These are phyloP conservation scores for Neogobius melanostomus DNA, from an alignment of 2,113 vertebrate genomes.

Conservation along the genomic window DNA sequence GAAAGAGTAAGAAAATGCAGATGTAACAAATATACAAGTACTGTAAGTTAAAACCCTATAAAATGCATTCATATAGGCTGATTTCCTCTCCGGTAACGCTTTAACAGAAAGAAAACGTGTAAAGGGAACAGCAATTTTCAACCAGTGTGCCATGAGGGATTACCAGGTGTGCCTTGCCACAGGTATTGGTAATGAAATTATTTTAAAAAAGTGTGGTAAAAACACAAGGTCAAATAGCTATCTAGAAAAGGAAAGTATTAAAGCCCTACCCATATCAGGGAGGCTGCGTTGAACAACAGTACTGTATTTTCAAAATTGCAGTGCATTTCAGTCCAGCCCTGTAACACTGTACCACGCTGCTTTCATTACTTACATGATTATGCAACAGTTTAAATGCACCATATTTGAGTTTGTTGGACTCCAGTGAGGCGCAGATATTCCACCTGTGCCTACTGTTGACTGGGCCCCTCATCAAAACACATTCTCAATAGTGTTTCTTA, in stretches of 20 bases:
- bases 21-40: conserved; percentile 22
- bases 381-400: conserved; percentile 12
- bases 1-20: conserved; percentile 23
- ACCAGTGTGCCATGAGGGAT: too few species aligned
- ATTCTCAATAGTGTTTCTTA: not conserved
- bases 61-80: not conserved
- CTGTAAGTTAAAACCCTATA: not conserved
- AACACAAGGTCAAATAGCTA: too few species aligned
- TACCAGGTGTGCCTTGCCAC: too few species aligned
- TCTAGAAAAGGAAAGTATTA: too few species aligned
- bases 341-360: not conserved
- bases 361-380: not conserved
- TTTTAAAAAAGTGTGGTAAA: too few species aligned
- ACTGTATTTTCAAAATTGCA: not conserved
- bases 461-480: not conserved
- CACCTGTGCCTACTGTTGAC: not conserved
- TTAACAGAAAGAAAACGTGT: conserved; percentile 4
- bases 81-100: conserved; percentile 4
- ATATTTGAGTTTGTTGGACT: conserved; percentile 12
- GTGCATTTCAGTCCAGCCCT: too few species aligned
- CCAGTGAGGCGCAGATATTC: conserved; percentile 1
- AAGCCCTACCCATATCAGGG: too few species aligned
- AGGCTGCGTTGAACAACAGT: not conserved
- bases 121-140: not conserved
- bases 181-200: too few species aligned